Evolutionary conservation across 2,888 invertebrate genomes (phyloP), one percentile per base, ranked within the genome.

Genomic region (Pharmacophagus antenor): DNA sequence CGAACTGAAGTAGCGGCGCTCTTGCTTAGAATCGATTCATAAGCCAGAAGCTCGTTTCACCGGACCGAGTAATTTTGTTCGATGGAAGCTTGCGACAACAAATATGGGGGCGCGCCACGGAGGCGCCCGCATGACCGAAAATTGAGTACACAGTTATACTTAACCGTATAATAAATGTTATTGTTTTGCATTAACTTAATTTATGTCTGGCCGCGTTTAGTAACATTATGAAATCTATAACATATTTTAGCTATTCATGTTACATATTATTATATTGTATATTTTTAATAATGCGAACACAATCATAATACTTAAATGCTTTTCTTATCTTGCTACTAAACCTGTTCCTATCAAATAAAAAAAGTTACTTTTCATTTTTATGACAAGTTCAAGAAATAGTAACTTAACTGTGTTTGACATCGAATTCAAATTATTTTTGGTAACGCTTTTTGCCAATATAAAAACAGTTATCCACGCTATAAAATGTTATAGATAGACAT

Each of bases 141-240:
- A 86, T 84, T 80, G 79, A 83, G 74, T 80, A 73, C 78, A 78
- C 83, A 85, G 86, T 87, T 87, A 88, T 88, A 84, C 81, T 77
- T 80, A 77, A 85, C 85, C 85, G 84, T 82, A 84, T 82, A 83
- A 87, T 88, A 86, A 87, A 88, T 88, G 87, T 87, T 88, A 88
- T 88, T 88, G 87, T 88, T 85, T 84, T 85, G 81, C 85, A 85
- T 88, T 88, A 88, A 89, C 73, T 83, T 80, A 82, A 84, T 87
- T 87, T 87, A 87, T 88, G 79, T 81, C 82, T 81, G 76, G 67
- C 75, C 76, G 68, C 74, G 70, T 74, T 76, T 71, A 73, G 73
- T 73, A 72, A 75, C 72, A 76, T 66, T 74, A 70, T 73, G 74
- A 77, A 79, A 79, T 80, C 82, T 82, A 80, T 82, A 82, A 82